Evolutionary conservation across 2,113 vertebrate genomes (phyloP), one percentile per base, ranked within the genome.

Genomic region (Tetrao urogallus): DNA sequence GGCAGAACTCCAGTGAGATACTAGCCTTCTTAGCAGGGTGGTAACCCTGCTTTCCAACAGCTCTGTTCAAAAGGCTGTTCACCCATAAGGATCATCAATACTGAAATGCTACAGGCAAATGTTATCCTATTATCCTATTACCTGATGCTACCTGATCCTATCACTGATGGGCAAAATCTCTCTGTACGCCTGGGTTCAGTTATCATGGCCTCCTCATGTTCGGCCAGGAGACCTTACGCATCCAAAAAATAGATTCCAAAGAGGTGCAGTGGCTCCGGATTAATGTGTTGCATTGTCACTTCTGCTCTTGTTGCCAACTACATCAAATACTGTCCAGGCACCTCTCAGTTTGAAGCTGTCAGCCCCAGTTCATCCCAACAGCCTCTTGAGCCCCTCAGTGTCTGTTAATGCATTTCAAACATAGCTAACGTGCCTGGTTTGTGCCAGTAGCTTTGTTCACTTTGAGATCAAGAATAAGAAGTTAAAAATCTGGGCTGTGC

Each of bases 401-500:
- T 24, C 5, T 52, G 47, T 56, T 15, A 77, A 18, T n/a, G 8
- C 48, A 25, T 85, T 94, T 54, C 56, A 70, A 85, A 66, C 58
- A 43, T 25, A 61, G 47, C 36, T 72, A 16, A 88, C 25, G 14
- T 54, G 27, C 30, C 54, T 82, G 83, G 34, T 69, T 89, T 92
- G 63, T 90, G 54, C 77, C 81, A 76, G 27, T 12, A 47, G 54
- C 71, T 28, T 78, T 40, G n/a, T 72, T 89, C 82, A 48, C n/a
- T 89, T 32, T 89, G 81, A 76, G n/a, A 54, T 84, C 81, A 84
- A 72, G 80, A 83, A 70, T 54, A 80, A 82, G 90, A 86, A 69
- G 52, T 77, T 52, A 63, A 74, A 81, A 78, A 56, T 56, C 69
- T 18, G 13, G 18, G 20, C 16, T 92, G 30, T 38, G 36, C 63